Evolutionary conservation across 1,140 invertebrate genomes (phyloP).

Genomic region (Pygmarrhopalites habei): DNA sequence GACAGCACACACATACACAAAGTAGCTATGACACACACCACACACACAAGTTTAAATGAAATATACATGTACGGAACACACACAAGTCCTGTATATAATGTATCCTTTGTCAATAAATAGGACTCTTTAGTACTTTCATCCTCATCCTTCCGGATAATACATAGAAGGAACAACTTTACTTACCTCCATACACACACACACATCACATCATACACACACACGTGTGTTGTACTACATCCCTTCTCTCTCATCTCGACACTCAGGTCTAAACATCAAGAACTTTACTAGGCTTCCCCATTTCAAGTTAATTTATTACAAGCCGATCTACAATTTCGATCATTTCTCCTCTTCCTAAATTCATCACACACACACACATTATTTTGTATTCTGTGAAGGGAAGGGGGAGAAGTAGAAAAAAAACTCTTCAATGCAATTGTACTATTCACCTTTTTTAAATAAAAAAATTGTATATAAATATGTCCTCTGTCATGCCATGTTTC

Average conservation of each 20-base stretch:
- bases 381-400: neutral
- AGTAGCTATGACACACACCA: too few species aligned
- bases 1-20: too few species aligned
- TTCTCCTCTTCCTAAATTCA: neutral
- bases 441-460: neutral
- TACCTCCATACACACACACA: neutral
- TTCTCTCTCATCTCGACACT: neutral
- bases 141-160: too few species aligned
- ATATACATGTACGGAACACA: too few species aligned
- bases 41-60: too few species aligned
- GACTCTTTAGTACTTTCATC: slow-evolving; percentile 7
- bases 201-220: neutral
- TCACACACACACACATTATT: neutral
- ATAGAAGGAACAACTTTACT: too few species aligned
- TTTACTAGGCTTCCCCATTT: neutral
- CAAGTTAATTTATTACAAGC: slow-evolving; percentile 11
- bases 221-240: neutral
- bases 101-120: slow-evolving; percentile 13
- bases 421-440: neutral
- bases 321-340: slow-evolving; percentile 10
- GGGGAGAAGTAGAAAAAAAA: neutral
- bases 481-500: neutral
- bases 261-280: neutral
- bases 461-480: neutral
- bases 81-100: too few species aligned